These are phyloP conservation scores for Acanthosepion pharaonis DNA, from an alignment of 2,888 invertebrate species.

Conservation along the genomic window DNA sequence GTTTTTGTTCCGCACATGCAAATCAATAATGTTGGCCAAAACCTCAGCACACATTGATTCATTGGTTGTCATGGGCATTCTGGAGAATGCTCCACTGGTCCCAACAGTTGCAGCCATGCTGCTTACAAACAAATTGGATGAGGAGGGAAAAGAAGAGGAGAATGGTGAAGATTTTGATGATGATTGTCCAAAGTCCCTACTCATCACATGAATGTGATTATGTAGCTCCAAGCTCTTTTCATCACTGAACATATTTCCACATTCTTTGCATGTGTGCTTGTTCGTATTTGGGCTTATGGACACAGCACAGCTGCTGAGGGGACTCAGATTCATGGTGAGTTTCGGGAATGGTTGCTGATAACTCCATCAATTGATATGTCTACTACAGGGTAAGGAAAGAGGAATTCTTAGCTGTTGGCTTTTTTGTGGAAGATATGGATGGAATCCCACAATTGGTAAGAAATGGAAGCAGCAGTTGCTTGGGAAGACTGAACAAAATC, in stretches of 20 bases:
- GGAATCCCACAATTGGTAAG: too few species aligned
- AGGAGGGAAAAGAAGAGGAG: background rate
- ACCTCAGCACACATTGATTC: background rate
- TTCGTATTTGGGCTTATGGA: background rate
- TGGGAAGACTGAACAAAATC: background rate
- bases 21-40: conserved; percentile 14
- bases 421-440: too few species aligned
- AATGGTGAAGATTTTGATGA: background rate
- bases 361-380: too few species aligned
- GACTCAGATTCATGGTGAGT: background rate
- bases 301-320: conserved; percentile 8
- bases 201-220: background rate
- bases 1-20: background rate
- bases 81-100: background rate
- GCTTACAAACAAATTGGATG: background rate
- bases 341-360: too few species aligned
- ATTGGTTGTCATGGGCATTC: background rate
- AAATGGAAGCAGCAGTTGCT: background rate
- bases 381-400: too few species aligned
- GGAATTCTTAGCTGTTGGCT: too few species aligned
- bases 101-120: background rate
- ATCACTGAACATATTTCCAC: background rate
- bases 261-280: background rate
- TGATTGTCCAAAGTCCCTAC: background rate
- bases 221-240: background rate